A percentile compares a stretch with the other conserved stretches of the same genome.
These are phyloP conservation scores for Notodonta ziczac DNA, from an alignment of 2,888 invertebrate genomes.

Conservation along the genomic window DNA sequence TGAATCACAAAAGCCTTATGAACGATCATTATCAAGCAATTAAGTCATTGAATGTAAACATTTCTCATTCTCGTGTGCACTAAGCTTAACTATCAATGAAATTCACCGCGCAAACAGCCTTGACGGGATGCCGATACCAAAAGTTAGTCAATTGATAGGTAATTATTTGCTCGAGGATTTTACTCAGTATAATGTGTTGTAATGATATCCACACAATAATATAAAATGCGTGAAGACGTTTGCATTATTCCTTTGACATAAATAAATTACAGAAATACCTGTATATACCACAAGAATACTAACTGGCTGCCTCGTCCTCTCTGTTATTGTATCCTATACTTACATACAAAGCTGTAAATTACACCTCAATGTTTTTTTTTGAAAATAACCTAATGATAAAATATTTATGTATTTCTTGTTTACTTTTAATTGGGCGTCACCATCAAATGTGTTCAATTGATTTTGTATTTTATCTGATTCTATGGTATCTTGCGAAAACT, in stretches of 20 bases:
- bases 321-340: no score
- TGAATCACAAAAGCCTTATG: not conserved
- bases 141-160: slow-evolving; percentile 29
- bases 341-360: no score
- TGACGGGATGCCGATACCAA: slow-evolving; percentile 26
- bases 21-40: not conserved
- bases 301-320: no score
- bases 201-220: slow-evolving; percentile 1
- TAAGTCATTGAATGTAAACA: slow-evolving; percentile 1
- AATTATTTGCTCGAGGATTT: slow-evolving; percentile 17
- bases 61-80: slow-evolving; percentile 9
- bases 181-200: not conserved
- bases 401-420: no score
- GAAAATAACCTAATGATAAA: no score
- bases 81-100: slow-evolving; percentile 13
- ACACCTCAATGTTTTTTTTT: no score
- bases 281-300: no score
- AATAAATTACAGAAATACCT: not conserved
- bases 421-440: no score
- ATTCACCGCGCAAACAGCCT: slow-evolving; percentile 21
- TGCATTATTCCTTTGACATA: not conserved
- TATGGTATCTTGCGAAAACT: no score
- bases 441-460: no score
- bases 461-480: no score
- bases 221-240: not conserved